phyloP scores from a whole-genome alignment of 1,140 invertebrate genomes.

The Lepidurus arcticus region DNA sequence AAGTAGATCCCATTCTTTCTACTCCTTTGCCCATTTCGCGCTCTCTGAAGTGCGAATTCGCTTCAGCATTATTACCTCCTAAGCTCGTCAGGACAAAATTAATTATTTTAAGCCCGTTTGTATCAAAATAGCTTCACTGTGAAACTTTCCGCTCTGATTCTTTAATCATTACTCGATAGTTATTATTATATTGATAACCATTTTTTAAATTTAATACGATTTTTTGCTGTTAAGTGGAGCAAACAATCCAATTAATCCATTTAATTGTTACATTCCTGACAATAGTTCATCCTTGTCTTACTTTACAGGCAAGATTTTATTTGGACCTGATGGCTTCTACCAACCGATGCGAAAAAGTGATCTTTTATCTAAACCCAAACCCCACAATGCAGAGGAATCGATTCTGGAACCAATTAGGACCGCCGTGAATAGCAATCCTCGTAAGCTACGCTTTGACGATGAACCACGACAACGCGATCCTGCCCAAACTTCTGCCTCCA shows the following conservation, averaged over 20 bases:
- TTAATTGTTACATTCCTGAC: background rate
- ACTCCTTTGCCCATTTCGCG: too few relatives aligned
- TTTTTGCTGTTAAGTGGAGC: too few relatives aligned
- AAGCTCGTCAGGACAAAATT: too few relatives aligned
- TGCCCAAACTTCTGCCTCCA: background rate
- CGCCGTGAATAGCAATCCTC: background rate
- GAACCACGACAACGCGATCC: background rate
- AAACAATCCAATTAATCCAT: background rate
- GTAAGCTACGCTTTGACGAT: background rate
- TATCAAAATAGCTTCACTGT: too few relatives aligned
- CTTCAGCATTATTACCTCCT: too few relatives aligned
- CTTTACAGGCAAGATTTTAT: background rate
- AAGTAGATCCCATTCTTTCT: too few relatives aligned
- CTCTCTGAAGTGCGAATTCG: too few relatives aligned
- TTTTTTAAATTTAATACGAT: too few relatives aligned
- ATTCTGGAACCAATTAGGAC: background rate
- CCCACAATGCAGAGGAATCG: background rate
- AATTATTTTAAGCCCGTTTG: too few relatives aligned
- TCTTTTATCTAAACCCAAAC: background rate
- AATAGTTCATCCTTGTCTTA: background rate
- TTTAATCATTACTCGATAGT: too few relatives aligned
- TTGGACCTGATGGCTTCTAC: background rate
- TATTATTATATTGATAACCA: too few relatives aligned
- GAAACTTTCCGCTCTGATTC: too few relatives aligned
- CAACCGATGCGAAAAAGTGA: background rate